phyloP scores from a whole-genome alignment of 2,888 invertebrate genomes.

The Leptopilina myrica region DNA sequence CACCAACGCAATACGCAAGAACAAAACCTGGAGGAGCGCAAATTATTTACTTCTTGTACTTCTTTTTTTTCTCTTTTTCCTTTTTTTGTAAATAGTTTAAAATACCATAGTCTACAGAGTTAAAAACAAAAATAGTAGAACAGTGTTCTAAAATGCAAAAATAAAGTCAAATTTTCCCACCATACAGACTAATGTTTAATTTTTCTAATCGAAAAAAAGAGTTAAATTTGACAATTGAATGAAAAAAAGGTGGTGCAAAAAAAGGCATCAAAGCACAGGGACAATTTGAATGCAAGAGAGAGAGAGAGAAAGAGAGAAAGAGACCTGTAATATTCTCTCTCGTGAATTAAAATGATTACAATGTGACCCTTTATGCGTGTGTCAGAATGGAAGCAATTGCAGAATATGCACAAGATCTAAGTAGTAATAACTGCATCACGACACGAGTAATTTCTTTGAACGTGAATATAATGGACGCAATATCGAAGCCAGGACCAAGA shows the following conservation, averaged over 20 bases:
- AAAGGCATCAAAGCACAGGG: background rate
- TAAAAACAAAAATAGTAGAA: background rate
- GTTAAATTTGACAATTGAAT: too few species aligned
- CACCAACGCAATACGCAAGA: slow-evolving; percentile 35
- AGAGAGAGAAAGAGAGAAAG: too few species aligned
- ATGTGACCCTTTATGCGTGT: background rate
- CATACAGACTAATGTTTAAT: too few species aligned
- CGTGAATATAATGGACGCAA: slow-evolving; percentile 49
- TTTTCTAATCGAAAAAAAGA: too few species aligned
- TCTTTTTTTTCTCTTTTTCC: too few species aligned
- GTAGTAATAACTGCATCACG: slow-evolving; percentile 25
- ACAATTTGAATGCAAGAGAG: background rate
- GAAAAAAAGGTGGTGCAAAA: background rate
- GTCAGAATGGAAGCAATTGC: slow-evolving; percentile 13
- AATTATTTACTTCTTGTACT: slow-evolving; percentile 21
- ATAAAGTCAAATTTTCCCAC: background rate
- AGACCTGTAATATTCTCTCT: background rate
- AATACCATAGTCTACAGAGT: background rate
- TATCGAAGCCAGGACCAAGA: slow-evolving; percentile 48
- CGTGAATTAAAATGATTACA: background rate
- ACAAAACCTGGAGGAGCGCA: slow-evolving; percentile 1
- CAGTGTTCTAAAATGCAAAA: background rate
- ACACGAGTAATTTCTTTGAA: slow-evolving; percentile 30
- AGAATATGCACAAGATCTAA: slow-evolving; percentile 5
- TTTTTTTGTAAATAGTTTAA: slow-evolving; percentile 14